Evolutionary conservation across 2,888 invertebrate genomes (phyloP), one percentile per base, ranked within the genome.

Genomic region (Lasioglossum figueresi): DNA sequence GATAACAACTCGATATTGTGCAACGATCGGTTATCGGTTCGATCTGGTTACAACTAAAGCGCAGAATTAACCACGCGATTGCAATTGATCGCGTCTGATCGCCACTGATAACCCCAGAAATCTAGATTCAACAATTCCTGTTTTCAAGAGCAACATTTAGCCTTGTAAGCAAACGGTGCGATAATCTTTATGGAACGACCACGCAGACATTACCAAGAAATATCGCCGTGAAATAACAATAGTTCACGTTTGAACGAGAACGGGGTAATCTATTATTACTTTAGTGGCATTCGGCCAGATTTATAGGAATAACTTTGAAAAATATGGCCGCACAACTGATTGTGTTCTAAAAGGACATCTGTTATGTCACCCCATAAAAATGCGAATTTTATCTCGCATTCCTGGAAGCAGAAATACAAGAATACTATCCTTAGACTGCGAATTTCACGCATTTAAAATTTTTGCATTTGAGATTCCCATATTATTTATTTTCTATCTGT

Each of bases 261-360:
- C 87, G 48, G 82, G 89, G 68, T 52, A 78, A 80, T 87, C 91
- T 91, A 91, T 91, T 90, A 90, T 91, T 91, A 83, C 88, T 86
- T 81, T 74, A 59, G 43, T 90, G 91, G 91, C 91, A 37, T 76
- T 43, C 19, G 19, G 90, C 91, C 91, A 91, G 82, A 79, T 84
- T 89, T 84, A 48, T 66, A 82, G 80, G 82, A 86, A 88, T 78
- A 80, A 85, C 56, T 37, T n/a, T n/a, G 83, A 59, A 80, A 86
- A 82, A 86, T 80, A 45, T 52, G 19, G n/a, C 6, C 72, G 34
- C 68, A 19, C 34, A 23, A 70, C 19, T 48, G 68, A 27, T 66
- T 59, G 19, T 31, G 10, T 31, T 45, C n/a, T 19, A 45, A 63
- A 31, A 45, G 16, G 76, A 73, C 37, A 27, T 48, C n/a, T 45